Conservation (phyloP, 2,797 vertebrate genomes). For the Sus cebifrons region DNA sequence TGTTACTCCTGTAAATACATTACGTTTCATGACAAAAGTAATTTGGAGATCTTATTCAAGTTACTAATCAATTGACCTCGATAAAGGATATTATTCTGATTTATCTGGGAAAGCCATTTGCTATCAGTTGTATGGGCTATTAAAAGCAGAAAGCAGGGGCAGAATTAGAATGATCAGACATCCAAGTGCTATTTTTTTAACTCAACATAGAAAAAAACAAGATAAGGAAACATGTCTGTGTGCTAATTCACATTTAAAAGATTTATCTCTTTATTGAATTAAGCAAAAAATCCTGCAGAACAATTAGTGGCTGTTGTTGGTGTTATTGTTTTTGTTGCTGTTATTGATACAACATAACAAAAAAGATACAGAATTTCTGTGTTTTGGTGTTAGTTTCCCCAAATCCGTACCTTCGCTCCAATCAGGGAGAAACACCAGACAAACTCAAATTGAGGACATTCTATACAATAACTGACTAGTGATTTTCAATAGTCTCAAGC, state of each 20-base stretch:
- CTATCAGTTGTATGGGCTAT: neutral
- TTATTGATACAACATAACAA: neutral
- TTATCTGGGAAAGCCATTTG: neutral
- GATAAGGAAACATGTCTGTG: slow-evolving; percentile 69
- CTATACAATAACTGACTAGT: neutral
- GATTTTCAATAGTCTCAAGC: neutral
- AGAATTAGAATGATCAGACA: slow-evolving; percentile 71
- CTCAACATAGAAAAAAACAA: slow-evolving; percentile 32
- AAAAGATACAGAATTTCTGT: neutral
- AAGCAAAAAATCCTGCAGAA: slow-evolving; percentile 79
- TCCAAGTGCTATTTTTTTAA: slow-evolving; percentile 78
- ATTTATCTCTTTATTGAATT: slow-evolving; percentile 77
- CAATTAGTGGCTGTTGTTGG: slow-evolving; percentile 74
- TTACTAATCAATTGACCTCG: neutral
- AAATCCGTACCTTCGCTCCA: neutral
- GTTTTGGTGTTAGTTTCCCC: neutral
- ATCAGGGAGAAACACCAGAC: neutral
- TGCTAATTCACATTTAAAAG: slow-evolving; percentile 70
- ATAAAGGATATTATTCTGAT: neutral
- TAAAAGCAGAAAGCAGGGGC: neutral
- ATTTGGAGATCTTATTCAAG: neutral
- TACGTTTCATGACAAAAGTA: slow-evolving; percentile 13
- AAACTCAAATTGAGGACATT: neutral
- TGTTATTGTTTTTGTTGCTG: neutral
- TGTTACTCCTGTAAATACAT: neutral